Conservation (phyloP, 2,888 invertebrate genomes). For the Plemyria rubiginata region DNA sequence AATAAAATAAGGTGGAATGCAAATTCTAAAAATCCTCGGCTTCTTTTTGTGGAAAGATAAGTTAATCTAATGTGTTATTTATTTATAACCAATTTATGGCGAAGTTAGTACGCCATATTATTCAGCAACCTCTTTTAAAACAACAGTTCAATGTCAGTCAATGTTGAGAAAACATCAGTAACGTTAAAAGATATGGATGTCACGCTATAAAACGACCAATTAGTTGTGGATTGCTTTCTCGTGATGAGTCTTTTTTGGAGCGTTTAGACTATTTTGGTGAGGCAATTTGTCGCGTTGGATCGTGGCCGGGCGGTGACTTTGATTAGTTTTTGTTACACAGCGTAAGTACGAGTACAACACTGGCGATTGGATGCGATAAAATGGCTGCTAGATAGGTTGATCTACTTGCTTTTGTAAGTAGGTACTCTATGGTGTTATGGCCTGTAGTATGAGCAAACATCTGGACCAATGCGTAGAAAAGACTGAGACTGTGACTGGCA, state of each 20-base stretch:
- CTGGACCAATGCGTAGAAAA: background rate
- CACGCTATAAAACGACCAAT: slow-evolving; percentile 58
- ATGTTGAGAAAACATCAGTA: background rate
- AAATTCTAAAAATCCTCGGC: too few relatives aligned
- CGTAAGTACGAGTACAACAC: slow-evolving; percentile 1
- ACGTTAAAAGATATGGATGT: slow-evolving; percentile 17
- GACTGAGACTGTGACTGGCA: too few relatives aligned
- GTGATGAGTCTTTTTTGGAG: slow-evolving; percentile 63
- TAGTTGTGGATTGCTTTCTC: slow-evolving; percentile 66
- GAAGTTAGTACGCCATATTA: too few relatives aligned
- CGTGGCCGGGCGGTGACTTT: slow-evolving; percentile 73
- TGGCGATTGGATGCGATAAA: slow-evolving; percentile 63
- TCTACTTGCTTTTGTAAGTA: slow-evolving; percentile 48
- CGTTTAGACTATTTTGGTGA: slow-evolving; percentile 73
- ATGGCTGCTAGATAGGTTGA: slow-evolving; percentile 50
- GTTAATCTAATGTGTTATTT: too few relatives aligned
- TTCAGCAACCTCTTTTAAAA: too few relatives aligned
- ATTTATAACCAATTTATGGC: too few relatives aligned
- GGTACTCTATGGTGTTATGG: background rate
- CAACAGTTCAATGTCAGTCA: background rate
- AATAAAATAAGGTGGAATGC: too few relatives aligned
- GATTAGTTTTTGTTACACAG: slow-evolving; percentile 71
- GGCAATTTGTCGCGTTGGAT: slow-evolving; percentile 79
- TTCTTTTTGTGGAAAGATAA: too few relatives aligned
- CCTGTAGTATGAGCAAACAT: background rate